Conservation (phyloP, 1,140 invertebrate species). For the Globodera rostochiensis region DNA sequence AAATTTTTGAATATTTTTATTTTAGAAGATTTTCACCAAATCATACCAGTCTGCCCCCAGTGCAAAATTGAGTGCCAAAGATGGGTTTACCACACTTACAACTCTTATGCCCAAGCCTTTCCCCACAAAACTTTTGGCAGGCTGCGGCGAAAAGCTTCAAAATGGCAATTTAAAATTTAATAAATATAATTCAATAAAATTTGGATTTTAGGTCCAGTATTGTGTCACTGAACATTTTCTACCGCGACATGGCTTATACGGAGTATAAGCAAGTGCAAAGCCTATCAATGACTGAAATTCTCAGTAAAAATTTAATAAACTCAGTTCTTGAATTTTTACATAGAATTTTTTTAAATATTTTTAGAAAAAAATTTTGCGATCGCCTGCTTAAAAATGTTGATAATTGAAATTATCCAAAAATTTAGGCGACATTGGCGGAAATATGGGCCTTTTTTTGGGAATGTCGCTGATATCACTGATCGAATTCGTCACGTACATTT, state of each 20-base stretch:
- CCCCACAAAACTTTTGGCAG: slow-evolving; percentile 42
- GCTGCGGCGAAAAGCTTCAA: slow-evolving; percentile 25
- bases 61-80: slow-evolving; percentile 62
- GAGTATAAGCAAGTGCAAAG: slow-evolving; percentile 61
- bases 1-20: neutral
- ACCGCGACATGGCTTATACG: slow-evolving; percentile 62
- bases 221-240: slow-evolving; percentile 62
- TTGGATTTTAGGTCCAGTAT: slow-evolving; percentile 52
- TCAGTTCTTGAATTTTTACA: too few relatives aligned
- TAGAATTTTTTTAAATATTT: too few relatives aligned
- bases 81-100: slow-evolving; percentile 59
- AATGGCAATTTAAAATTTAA: neutral
- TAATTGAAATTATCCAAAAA: neutral
- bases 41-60: slow-evolving; percentile 31
- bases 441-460: slow-evolving; percentile 64
- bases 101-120: slow-evolving; percentile 58
- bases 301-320: slow-evolving; percentile 14
- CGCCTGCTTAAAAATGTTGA: neutral
- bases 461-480: slow-evolving; percentile 58
- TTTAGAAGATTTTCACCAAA: slow-evolving; percentile 25
- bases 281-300: slow-evolving; percentile 51
- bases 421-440: slow-evolving; percentile 60
- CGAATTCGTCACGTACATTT: slow-evolving; percentile 55
- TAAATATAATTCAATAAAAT: neutral
- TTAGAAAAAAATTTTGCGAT: too few relatives aligned